Percentiles rank a stretch among this genome's conserved stretches.
Conservation (phyloP, 2,888 invertebrate species). For the Dexiosoma caninum region DNA sequence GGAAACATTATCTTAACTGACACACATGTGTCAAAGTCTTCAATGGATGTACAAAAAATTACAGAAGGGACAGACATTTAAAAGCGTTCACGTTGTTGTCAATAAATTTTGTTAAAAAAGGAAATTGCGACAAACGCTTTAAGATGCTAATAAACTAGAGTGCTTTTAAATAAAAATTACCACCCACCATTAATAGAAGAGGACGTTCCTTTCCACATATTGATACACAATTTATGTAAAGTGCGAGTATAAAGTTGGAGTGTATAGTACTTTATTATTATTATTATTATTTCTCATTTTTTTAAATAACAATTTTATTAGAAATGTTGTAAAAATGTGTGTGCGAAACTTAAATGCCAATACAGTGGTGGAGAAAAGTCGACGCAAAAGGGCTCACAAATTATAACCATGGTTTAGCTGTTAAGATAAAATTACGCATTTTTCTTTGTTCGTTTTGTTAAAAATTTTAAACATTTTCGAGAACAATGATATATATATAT, state of each 20-base stretch:
- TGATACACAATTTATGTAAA: slow-evolving; percentile 11
- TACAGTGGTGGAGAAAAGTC: slow-evolving; percentile 1
- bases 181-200: slow-evolving; percentile 32
- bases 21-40: slow-evolving; percentile 66
- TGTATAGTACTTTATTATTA: too few species aligned
- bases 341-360: not conserved
- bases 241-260: slow-evolving; percentile 23
- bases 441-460: too few species aligned
- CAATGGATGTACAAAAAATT: slow-evolving; percentile 43
- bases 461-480: too few species aligned
- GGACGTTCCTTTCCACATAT: slow-evolving; percentile 14
- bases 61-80: slow-evolving; percentile 53
- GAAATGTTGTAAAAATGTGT: not conserved
- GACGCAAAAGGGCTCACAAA: too few species aligned
- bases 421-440: too few species aligned
- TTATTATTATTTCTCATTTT: slow-evolving; percentile 13
- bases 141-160: slow-evolving; percentile 62
- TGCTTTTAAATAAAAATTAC: slow-evolving; percentile 57
- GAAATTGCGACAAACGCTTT: slow-evolving; percentile 57
- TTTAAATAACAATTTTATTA: slow-evolving; percentile 42
- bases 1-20: slow-evolving; percentile 65
- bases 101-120: slow-evolving; percentile 46
- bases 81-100: slow-evolving; percentile 35
- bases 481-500: too few species aligned
- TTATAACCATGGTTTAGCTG: too few species aligned